Evolutionary conservation across 2,113 vertebrate genomes (phyloP).

Genomic region (Sinocyclocheilus maitianheensis): DNA sequence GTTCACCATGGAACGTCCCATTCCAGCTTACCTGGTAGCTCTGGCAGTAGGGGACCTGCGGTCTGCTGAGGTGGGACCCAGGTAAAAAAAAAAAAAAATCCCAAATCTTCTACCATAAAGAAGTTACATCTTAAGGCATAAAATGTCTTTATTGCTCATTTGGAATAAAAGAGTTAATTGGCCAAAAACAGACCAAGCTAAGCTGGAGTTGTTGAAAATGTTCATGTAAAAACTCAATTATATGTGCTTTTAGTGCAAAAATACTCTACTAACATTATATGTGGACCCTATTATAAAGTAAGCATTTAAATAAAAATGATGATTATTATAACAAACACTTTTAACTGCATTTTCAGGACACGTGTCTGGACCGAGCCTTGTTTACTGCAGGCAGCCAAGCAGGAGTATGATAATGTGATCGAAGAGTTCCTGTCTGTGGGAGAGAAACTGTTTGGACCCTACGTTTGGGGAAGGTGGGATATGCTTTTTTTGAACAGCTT

Average conservation of each 20-base stretch:
- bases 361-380: constrained; percentile 83
- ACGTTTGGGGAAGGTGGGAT: constrained; percentile 82
- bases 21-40: constrained; percentile 83
- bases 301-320: neutral
- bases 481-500: neutral
- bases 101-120: neutral
- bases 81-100: constrained; percentile 66
- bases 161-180: too few relatives aligned
- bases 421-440: constrained; percentile 80
- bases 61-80: constrained; percentile 82
- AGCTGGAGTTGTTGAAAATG: too few relatives aligned
- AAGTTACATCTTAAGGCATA: neutral
- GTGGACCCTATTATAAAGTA: too few relatives aligned
- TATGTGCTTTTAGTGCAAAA: too few relatives aligned
- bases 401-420: constrained; percentile 79
- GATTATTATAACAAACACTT: neutral
- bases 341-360: constrained; percentile 69
- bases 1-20: constrained; percentile 80
- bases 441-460: constrained; percentile 84
- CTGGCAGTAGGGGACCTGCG: constrained; percentile 82
- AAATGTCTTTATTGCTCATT: too few relatives aligned
- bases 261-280: too few relatives aligned
- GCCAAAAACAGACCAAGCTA: too few relatives aligned
- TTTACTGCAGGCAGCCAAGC: constrained; percentile 76
- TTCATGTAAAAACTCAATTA: too few relatives aligned